Conservation (phyloP, 2,888 invertebrate species). For the Leptinotarsa peninsularis region DNA sequence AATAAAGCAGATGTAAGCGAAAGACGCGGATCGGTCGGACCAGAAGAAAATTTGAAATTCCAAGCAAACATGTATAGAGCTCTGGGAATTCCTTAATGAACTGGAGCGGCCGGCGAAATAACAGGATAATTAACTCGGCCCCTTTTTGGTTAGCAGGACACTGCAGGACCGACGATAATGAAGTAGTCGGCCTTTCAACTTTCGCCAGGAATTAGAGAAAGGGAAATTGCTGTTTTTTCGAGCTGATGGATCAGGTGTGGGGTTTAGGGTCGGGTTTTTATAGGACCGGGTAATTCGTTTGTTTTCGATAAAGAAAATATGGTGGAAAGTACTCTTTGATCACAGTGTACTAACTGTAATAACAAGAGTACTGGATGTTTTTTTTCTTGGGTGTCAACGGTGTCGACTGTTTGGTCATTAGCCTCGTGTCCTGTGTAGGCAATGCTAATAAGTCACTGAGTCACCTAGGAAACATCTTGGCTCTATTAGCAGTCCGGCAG, state of each 20-base stretch:
- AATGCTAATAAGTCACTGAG: no score
- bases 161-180: background rate
- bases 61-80: background rate
- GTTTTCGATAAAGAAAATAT: background rate
- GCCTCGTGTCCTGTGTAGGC: no score
- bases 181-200: slow-evolving; percentile 1
- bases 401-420: no score
- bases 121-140: slow-evolving; percentile 11
- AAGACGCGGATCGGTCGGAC: background rate
- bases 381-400: no score
- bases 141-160: slow-evolving; percentile 21
- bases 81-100: slow-evolving; percentile 22
- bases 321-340: no score
- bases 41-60: slow-evolving; percentile 16
- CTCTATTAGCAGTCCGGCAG: no score
- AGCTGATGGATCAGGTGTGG: background rate
- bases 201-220: slow-evolving; percentile 6
- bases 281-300: no score
- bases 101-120: slow-evolving; percentile 4
- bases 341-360: no score
- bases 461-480: no score
- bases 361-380: no score
- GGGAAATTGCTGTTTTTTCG: slow-evolving; percentile 2
- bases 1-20: slow-evolving; percentile 15
- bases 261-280: background rate